A percentile compares a stretch with the other conserved stretches of the same genome.
These are phyloP conservation scores for Nipponacmea schrenckii DNA, from an alignment of 2,888 invertebrate species.

Conservation along the genomic window DNA sequence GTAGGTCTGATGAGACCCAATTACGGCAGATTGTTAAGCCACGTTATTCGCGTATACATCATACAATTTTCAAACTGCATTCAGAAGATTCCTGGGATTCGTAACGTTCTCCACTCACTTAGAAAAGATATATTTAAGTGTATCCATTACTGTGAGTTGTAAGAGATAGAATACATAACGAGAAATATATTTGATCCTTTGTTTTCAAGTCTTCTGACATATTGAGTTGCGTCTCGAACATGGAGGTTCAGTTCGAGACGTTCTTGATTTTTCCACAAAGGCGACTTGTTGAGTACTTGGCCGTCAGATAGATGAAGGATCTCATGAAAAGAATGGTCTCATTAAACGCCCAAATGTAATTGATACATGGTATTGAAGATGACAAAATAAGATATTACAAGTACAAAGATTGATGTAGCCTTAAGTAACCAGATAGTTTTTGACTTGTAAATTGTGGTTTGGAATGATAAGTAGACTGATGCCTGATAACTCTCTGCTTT, in stretches of 20 bases:
- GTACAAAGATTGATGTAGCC: neutral
- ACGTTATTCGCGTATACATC: neutral
- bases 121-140: conserved; percentile 3
- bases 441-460: too few relatives aligned
- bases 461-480: too few relatives aligned
- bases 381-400: neutral
- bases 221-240: neutral
- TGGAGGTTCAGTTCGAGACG: neutral
- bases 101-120: conserved; percentile 1
- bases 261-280: neutral
- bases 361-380: conserved; percentile 1
- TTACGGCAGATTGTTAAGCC: neutral
- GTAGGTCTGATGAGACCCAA: conserved; percentile 5
- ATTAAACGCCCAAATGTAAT: conserved; percentile 2
- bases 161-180: neutral
- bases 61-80: neutral
- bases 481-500: too few relatives aligned
- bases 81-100: neutral
- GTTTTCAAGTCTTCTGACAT: neutral
- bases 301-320: neutral
- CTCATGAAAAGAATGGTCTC: neutral
- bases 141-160: neutral
- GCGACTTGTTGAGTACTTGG: neutral
- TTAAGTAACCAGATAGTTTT: too few relatives aligned
- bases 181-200: neutral